Evolutionary conservation across 2,797 vertebrate genomes (phyloP).

Genomic region (Tangara arthus): DNA sequence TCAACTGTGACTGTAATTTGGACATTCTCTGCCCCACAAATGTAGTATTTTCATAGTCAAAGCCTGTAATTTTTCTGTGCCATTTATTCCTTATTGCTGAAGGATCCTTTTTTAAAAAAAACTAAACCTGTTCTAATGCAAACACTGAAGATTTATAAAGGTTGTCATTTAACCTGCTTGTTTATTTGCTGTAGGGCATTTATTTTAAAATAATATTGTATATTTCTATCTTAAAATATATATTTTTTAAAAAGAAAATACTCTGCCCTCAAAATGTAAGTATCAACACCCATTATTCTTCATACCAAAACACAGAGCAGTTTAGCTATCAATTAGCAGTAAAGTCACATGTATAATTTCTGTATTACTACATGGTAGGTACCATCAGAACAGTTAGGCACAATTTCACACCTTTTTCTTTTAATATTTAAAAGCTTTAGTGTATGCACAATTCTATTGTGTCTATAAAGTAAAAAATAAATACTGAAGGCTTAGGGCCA

Average conservation of each 20-base stretch:
- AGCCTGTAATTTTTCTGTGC: not conserved
- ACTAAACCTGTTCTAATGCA: not conserved
- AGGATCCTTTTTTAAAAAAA: not conserved
- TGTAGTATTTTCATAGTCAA: not conserved
- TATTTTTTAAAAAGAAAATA: not conserved
- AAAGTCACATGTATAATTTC: not conserved
- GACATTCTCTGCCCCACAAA: not conserved
- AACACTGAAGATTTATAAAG: not conserved
- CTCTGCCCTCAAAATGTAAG: not conserved
- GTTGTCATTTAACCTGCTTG: not conserved
- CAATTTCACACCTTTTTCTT: not conserved
- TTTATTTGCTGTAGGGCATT: not conserved
- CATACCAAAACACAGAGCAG: not conserved
- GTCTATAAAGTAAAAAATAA: not conserved
- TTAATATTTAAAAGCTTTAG: not conserved
- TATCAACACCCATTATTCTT: not conserved
- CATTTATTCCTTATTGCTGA: not conserved
- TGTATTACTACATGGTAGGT: not conserved
- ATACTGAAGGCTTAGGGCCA: not conserved
- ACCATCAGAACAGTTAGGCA: not conserved
- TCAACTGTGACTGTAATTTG: not conserved
- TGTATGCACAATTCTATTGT: not conserved
- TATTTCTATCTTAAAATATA: not conserved
- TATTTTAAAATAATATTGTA: not conserved
- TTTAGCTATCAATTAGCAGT: not conserved